Percentiles rank a stretch among this genome's conserved stretches.
These are phyloP conservation scores for Eustalomyia histrio DNA, from an alignment of 2,888 invertebrate species.

Conservation along the genomic window DNA sequence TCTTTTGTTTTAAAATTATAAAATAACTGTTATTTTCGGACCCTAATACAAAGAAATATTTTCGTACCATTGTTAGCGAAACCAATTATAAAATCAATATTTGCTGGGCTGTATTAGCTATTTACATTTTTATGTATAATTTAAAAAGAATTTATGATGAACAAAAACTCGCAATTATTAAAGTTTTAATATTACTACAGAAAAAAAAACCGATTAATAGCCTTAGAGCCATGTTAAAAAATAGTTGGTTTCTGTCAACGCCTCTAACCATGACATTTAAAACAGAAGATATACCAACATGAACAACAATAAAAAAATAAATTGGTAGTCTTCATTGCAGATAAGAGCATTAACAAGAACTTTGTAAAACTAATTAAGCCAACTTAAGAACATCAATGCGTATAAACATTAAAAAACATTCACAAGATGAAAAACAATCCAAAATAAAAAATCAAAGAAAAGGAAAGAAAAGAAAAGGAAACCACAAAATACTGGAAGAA, in stretches of 20 bases:
- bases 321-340: constrained; percentile 53
- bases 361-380: constrained; percentile 77
- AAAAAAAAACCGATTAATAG: constrained; percentile 27
- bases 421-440: constrained; percentile 10
- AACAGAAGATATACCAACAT: constrained; percentile 34
- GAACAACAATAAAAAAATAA: constrained; percentile 22
- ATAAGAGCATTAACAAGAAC: constrained; percentile 69
- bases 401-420: constrained; percentile 57
- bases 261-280: constrained; percentile 55
- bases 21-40: no score
- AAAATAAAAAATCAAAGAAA: background rate
- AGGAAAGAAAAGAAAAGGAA: no score
- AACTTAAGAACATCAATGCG: constrained; percentile 69
- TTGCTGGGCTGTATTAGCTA: background rate
- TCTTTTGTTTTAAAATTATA: no score
- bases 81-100: background rate
- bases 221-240: constrained; percentile 56
- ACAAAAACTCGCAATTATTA: background rate
- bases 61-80: no score
- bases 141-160: background rate
- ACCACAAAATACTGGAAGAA: background rate
- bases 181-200: background rate
- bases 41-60: no score
- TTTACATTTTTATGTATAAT: background rate
- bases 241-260: constrained; percentile 61